These are phyloP conservation scores for Kuschelorhynchus macadamiae DNA, from an alignment of 2,888 invertebrate species.

Conservation along the genomic window DNA sequence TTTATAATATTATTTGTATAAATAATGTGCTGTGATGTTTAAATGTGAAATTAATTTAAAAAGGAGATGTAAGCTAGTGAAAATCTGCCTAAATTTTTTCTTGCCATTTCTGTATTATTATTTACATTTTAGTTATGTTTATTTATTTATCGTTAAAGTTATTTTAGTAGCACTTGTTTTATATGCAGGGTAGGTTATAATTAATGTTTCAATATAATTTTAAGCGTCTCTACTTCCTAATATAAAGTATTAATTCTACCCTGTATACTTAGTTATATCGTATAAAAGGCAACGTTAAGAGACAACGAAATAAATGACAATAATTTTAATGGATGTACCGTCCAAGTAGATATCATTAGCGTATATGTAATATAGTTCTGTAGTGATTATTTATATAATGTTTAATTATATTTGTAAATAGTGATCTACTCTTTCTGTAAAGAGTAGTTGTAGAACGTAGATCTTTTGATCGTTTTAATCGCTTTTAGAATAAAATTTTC, in stretches of 20 bases:
- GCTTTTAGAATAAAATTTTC: too few species aligned
- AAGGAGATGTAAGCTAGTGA: slow-evolving; percentile 55
- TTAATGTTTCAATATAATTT: slow-evolving; percentile 38
- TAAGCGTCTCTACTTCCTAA: slow-evolving; percentile 58
- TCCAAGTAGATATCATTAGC: slow-evolving; percentile 10
- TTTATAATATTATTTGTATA: slow-evolving; percentile 61
- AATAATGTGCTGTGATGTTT: slow-evolving; percentile 69
- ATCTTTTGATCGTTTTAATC: too few species aligned
- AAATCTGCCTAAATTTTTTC: slow-evolving; percentile 68
- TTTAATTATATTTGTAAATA: slow-evolving; percentile 22
- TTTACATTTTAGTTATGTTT: slow-evolving; percentile 57
- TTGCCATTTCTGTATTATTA: slow-evolving; percentile 70
- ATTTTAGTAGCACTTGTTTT: slow-evolving; percentile 53
- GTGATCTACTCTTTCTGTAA: too few species aligned
- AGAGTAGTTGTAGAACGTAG: too few species aligned
- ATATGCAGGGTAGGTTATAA: slow-evolving; percentile 55
- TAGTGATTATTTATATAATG: slow-evolving; percentile 47
- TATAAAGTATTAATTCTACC: slow-evolving; percentile 62
- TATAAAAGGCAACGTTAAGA: slow-evolving; percentile 51
- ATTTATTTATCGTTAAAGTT: slow-evolving; percentile 60
- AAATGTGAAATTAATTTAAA: slow-evolving; percentile 63
- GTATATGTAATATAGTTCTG: slow-evolving; percentile 34
- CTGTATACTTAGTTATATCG: slow-evolving; percentile 40
- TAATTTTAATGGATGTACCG: slow-evolving; percentile 36
- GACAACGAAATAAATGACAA: slow-evolving; percentile 52